Base-by-base conservation (phyloP, 2,888 invertebrate genomes). In the Netelia virgata region DNA sequence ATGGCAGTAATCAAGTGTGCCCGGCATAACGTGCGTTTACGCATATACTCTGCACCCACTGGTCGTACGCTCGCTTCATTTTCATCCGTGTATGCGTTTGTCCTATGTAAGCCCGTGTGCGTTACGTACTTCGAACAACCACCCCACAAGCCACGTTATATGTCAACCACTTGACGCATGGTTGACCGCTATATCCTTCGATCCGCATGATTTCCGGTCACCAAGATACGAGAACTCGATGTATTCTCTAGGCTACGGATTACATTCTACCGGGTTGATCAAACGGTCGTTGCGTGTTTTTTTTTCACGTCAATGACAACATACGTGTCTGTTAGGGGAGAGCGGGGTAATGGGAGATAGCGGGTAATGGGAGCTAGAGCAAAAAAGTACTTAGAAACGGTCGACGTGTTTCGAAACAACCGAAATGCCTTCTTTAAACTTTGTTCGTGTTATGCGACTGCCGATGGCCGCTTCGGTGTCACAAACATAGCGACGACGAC, bases 1-100 rank as follows among this genome's bases (percentile, higher is more conserved):
- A 91, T 91, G 91, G 89, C 90, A 88, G 90, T 92, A 93, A 93
- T 93, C 93, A 91, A 92, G 90, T 90, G 90, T 89, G 77, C 79
- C 79, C 83, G 75, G 81, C 85, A 86, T 90, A 89, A 89, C 88
- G 88, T 85, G 78, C 87, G 82, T 88, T 87, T 88, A 84, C 87
- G 85, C 86, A 87, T 85, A 88, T 28, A 28, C 72, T 78, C 74
- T 50, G 63, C n/a, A n/a, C 41, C n/a, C 63, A 63, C 75, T 47
- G 59, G 41, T 41, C 50, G 50, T 78, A 61, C 64, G 70, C 76
- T 72, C 78, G 64, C 69, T 59, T 41, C 72, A 43, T 16, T 5
- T n/a, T 41, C 16, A 53, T 55, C 10, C 63, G 53, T 55, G n/a
- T 50, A 53, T 41, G 3, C 28, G 18, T 50, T 1, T 59, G 11